phyloP scores from a whole-genome alignment of 2,888 invertebrate genomes.

The Noctua janthe region DNA sequence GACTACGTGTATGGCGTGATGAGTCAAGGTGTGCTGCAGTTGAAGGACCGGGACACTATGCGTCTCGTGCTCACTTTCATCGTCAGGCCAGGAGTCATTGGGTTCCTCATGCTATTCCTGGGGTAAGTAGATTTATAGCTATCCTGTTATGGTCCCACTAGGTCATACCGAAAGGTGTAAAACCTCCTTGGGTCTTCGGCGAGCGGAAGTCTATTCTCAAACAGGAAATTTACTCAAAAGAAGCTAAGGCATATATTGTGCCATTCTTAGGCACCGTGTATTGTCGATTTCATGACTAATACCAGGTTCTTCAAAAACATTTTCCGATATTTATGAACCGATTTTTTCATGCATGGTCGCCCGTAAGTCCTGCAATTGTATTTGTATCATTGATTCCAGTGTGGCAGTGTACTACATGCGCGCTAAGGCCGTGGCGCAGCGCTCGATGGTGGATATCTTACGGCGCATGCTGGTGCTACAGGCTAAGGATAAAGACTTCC shows the following conservation, averaged over 20 bases:
- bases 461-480: constrained; percentile 92
- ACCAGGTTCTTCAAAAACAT: not conserved
- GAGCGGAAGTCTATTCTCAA: not conserved
- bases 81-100: constrained; percentile 81
- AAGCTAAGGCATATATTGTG: not conserved
- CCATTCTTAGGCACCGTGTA: not conserved
- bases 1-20: constrained; percentile 90
- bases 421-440: constrained; percentile 91
- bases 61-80: constrained; percentile 90
- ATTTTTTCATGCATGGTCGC: not conserved
- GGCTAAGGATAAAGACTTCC: constrained; percentile 93
- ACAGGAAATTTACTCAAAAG: not conserved
- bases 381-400: constrained; percentile 74
- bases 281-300: not conserved
- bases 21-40: constrained; percentile 88
- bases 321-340: not conserved
- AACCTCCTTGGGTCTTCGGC: not conserved
- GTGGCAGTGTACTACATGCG: constrained; percentile 92
- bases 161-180: not conserved
- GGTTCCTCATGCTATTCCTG: constrained; percentile 90
- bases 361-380: not conserved
- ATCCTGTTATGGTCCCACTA: not conserved
- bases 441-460: constrained; percentile 90
- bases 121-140: constrained; percentile 82
- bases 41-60: constrained; percentile 84